Base-by-base conservation (phyloP, 2,113 vertebrate genomes). In the Abramis brama region DNA sequence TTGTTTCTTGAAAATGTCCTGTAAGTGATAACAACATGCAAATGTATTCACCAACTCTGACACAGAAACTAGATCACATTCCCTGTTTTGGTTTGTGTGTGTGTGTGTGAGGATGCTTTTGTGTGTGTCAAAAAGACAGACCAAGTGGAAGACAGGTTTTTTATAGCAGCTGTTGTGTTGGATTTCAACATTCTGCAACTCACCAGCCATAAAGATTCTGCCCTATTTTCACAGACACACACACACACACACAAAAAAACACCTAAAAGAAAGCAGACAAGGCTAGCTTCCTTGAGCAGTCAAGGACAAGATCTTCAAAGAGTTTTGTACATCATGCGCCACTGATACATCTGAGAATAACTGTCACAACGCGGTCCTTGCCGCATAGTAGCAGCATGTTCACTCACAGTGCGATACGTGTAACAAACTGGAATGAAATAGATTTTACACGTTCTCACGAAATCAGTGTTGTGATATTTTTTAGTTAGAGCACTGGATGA, bases 61-160 rank as follows among this genome's bases (percentile, higher is more conserved):
- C 80, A 82, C 43, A 82, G 45, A 82, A 70, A 82, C 64, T 82
- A 82, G 62, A 82, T 47, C 79, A 68, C 79, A 82, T 81, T 79
- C 45, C 25, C 43, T 71, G 84, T 85, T 50, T 36, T 52, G 64
- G 64, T 36, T n/a, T 52, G 64, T 70, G 62, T 85, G 84, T 47
- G 45, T 57, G 45, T 47, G 45, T 55, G 52, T 17, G 84, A 55
- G 45, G 43, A 33, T 55, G 43, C n/a, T n/a, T 52, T 52, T 52
- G 50, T 79, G 76, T 45, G 62, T 36, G 45, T 59, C 78, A 62
- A 79, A 79, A 62, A 62, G 79, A 64, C 79, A 80, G 59, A 30
- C 7, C 5, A 39, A 21, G 17, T 43, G 59, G 59, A 81, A 59
- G 60, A 30, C n/a, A 25, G 19, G 9, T 62, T 45, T 79, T 64